Evolutionary conservation across 2,888 invertebrate species (phyloP), one percentile per base, ranked within the genome.

Genomic region (Hedya salicella): DNA sequence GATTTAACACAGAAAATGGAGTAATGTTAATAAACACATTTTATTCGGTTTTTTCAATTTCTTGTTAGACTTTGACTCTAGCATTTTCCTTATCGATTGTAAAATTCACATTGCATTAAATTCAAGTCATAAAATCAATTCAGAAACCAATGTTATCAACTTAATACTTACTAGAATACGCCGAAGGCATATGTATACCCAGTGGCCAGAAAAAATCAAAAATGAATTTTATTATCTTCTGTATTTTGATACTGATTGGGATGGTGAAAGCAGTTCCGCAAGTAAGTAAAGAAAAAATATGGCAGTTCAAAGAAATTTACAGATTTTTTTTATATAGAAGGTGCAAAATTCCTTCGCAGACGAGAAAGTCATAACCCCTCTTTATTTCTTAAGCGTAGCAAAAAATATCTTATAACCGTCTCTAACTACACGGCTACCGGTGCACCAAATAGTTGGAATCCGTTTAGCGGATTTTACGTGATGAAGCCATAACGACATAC

Each of bases 211-310:
- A 16, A 48, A 50, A 52, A 36, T 36, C 56, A 46, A 70, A 63
- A 68, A 73, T 73, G 71, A 68, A 66, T 67, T 75, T 81, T 53
- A 71, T 80, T 72, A 67, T 80, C 62, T 65, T 79, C 56, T 77
- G 73, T 69, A 59, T 75, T 69, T 68, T 81, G 59, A 68, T 82
- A 6, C 49, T 68, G 19, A 46, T 81, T 13, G 62, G 70, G 3
- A 17, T 70, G 9, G 77, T 73, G 36, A 67, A 69, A 21, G 75
- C 78, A 19, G 70, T 67, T 36, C 83, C 86, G 8, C 86, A 86
- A 83, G 86, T 86, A 77, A 75, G 66, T 25, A n/a, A n/a, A n/a
- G n/a, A n/a, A n/a, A n/a, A n/a, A n/a, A n/a, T n/a, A n/a, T n/a
- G n/a, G n/a, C n/a, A n/a, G n/a, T n/a, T n/a, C n/a, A n/a, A n/a